Percentiles rank a stretch among this genome's conserved stretches.
phyloP scores from a whole-genome alignment of 1,140 invertebrate species.

The Chelonus insularis region DNA sequence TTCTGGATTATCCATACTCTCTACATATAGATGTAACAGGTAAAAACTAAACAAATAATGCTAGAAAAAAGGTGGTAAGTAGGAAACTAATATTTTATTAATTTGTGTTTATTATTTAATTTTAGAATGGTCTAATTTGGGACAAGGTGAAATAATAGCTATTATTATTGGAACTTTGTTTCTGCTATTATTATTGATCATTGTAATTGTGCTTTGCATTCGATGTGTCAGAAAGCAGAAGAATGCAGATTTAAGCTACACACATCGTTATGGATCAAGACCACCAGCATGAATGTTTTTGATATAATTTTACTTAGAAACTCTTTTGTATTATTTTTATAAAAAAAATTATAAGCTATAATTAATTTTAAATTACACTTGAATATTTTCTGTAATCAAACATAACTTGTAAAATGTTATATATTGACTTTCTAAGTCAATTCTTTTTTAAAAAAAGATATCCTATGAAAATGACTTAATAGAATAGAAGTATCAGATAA shows the following conservation, averaged over 20 bases:
- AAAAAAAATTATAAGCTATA: too few relatives aligned
- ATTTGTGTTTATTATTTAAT: slow-evolving; percentile 31
- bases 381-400: too few relatives aligned
- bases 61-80: background rate
- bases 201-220: slow-evolving; percentile 46
- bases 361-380: too few relatives aligned
- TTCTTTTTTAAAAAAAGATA: too few relatives aligned
- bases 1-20: slow-evolving; percentile 63
- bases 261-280: slow-evolving; percentile 53
- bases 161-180: slow-evolving; percentile 54
- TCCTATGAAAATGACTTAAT: too few relatives aligned
- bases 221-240: slow-evolving; percentile 46
- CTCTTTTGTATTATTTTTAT: slow-evolving; percentile 33
- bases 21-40: slow-evolving; percentile 62
- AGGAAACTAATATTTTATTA: background rate
- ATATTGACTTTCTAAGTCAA: too few relatives aligned
- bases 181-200: slow-evolving; percentile 48
- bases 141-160: slow-evolving; percentile 55
- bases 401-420: too few relatives aligned
- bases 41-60: background rate
- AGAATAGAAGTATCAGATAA: too few relatives aligned
- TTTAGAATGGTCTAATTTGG: slow-evolving; percentile 51
- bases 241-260: slow-evolving; percentile 52
- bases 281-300: slow-evolving; percentile 36
- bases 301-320: slow-evolving; percentile 41